Base-by-base conservation (phyloP, 2,113 vertebrate species). In the Meleagris gallopavo region DNA sequence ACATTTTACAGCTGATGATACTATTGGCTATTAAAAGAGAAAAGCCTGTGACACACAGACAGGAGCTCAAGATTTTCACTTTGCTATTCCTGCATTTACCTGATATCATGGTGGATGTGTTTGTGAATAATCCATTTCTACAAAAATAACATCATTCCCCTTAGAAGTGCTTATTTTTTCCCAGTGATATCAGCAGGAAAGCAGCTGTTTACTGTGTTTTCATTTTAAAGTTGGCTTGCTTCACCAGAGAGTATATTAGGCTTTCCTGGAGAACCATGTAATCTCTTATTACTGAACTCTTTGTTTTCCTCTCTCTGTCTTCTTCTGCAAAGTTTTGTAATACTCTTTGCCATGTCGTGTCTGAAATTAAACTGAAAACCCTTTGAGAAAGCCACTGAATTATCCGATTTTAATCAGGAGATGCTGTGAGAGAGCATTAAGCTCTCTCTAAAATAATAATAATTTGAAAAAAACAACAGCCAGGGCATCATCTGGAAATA, bases 281-380 rank as follows among this genome's bases (percentile, higher is more conserved):
- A 93, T 92, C 45, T 79, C 22, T 82, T 78, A 90, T 93, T 90
- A 75, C 88, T 27, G 52, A 73, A 58, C 22, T 77, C 45, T 34
- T 43, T 21, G 6, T n/a, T 91, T 96, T 93, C 61, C 66, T 93
- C 43, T 74, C 60, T 80, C 58, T 64, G 32, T 46, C 6, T 71
- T 46, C 48, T 92, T 89, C 83, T 90, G 70, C 83, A 50, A 80
- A 69, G 62, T 93, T 93, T 88, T 84, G 87, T 90, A 94, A 61
- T 45, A 48, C 24, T 93, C 43, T 86, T 90, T 6, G 2, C 76
- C 66, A 25, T 86, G 86, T 83, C 79, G 62, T 72, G 54, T 86
- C 91, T 95, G 93, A 90, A 93, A 95, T 94, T 75, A 92, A 90
- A 79, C 88, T 82, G 73, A 78, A 93, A 91, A 90, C n/a, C 84